These are phyloP conservation scores for Tenebrio molitor DNA, from an alignment of 1,140 invertebrate genomes.

Conservation along the genomic window DNA sequence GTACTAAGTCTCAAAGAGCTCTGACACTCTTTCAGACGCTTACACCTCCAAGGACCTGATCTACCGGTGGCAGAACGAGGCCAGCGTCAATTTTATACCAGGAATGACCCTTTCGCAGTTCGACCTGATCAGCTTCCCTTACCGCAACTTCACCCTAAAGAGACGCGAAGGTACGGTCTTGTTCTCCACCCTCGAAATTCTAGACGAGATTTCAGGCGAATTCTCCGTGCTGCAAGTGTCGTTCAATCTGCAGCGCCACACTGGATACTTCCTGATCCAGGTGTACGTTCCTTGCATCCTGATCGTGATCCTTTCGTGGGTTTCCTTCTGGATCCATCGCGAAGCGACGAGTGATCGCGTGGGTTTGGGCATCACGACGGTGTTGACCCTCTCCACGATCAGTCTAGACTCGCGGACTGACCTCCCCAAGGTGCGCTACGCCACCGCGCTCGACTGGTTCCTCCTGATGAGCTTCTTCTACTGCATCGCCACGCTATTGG, in stretches of 20 bases:
- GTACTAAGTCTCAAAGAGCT: too few species aligned
- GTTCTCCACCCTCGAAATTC: too few species aligned
- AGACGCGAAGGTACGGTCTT: conserved; percentile 80
- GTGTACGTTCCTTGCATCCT: conserved; percentile 95
- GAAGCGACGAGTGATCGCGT: conserved; percentile 89
- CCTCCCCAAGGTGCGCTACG: conserved; percentile 90
- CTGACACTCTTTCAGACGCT: conserved; percentile 87
- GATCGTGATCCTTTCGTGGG: conserved; percentile 95
- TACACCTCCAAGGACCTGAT: conserved; percentile 91
- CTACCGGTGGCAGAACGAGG: conserved; percentile 89
- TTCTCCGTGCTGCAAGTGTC: conserved; percentile 88
- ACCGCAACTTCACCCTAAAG: conserved; percentile 82
- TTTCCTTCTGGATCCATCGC: conserved; percentile 96
- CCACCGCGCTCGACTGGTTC: conserved; percentile 94
- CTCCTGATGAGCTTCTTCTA: conserved; percentile 94
- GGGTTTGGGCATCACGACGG: conserved; percentile 87
- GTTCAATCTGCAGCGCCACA: conserved; percentile 91
- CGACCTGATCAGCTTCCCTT: conserved; percentile 88
- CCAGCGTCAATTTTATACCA: conserved; percentile 87
- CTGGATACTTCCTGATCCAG: conserved; percentile 95
- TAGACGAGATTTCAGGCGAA: conserved; percentile 78
- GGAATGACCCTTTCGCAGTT: conserved; percentile 95
- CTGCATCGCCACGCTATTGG: conserved; percentile 91
- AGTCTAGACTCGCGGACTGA: conserved; percentile 92
- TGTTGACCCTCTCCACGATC: conserved; percentile 91